Conservation (phyloP, 2,113 vertebrate species). For the Delphinapterus leucas region DNA sequence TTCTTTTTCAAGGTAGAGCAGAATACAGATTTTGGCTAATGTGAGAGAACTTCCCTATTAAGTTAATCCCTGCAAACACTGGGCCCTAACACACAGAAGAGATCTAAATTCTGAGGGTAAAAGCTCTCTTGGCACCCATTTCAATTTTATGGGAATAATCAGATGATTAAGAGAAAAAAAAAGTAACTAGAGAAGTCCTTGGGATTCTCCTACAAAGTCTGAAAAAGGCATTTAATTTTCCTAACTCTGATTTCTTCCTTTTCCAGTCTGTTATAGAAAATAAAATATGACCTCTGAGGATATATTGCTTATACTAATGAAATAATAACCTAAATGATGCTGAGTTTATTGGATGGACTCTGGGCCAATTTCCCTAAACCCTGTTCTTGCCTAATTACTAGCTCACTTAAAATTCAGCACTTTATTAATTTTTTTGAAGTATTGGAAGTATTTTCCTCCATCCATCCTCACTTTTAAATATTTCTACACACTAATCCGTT, state of each 20-base stretch:
- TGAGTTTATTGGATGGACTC: neutral
- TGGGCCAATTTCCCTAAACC: conserved; percentile 7
- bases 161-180: conserved; percentile 24
- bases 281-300: conserved; percentile 42
- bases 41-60: conserved; percentile 14
- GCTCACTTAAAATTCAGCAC: conserved; percentile 44
- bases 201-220: conserved; percentile 49
- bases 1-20: conserved; percentile 32
- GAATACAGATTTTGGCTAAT: conserved; percentile 4
- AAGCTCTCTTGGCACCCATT: conserved; percentile 42
- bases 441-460: neutral
- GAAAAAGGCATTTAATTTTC: conserved; percentile 49
- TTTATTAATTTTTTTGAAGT: conserved; percentile 16
- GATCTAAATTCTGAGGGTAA: conserved; percentile 39
- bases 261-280: conserved; percentile 45
- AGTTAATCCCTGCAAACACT: conserved; percentile 38
- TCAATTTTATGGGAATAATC: conserved; percentile 56
- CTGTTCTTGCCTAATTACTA: conserved; percentile 12
- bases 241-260: conserved; percentile 30
- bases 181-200: neutral
- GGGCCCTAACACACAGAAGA: neutral
- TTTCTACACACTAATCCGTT: neutral
- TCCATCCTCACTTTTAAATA: neutral
- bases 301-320: conserved; percentile 3
- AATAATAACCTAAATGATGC: neutral